Conservation (phyloP, 2,888 invertebrate species). For the Pristionchus mayeri region DNA sequence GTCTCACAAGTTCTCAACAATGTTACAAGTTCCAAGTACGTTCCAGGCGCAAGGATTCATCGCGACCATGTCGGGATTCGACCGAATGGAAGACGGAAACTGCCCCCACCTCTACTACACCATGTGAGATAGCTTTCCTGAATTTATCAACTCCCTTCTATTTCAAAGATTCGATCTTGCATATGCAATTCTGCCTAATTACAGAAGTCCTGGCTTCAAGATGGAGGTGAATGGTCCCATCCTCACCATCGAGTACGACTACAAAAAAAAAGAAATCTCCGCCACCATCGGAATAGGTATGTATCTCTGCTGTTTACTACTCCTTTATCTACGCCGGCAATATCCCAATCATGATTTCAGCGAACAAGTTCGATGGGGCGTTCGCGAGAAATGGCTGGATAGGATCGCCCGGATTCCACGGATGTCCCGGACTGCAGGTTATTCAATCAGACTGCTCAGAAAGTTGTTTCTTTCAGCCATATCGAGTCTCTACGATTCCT, state of each 20-base stretch:
- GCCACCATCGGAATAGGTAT: conserved; percentile 5
- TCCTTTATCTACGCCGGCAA: not conserved
- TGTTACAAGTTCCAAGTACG: not conserved
- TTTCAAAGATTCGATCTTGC: not conserved
- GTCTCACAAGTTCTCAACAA: not conserved
- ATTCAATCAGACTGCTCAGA: not conserved
- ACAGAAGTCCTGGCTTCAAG: not conserved
- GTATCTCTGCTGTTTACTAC: not conserved
- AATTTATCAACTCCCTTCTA: too few species aligned
- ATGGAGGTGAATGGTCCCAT: conserved; percentile 11
- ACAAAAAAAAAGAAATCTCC: not conserved
- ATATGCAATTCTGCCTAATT: not conserved
- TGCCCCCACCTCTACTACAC: not conserved
- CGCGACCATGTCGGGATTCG: not conserved
- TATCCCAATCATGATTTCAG: not conserved
- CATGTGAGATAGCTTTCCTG: not conserved
- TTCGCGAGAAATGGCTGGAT: not conserved
- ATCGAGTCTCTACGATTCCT: conserved; percentile 5
- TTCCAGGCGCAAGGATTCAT: not conserved
- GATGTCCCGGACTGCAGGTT: not conserved
- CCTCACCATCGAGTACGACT: not conserved
- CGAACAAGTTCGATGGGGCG: not conserved
- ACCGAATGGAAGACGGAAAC: not conserved
- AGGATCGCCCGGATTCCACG: not conserved
- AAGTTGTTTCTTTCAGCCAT: not conserved